These are phyloP conservation scores for Toxotes lorentzi DNA, from an alignment of 2,797 vertebrate genomes.

Conservation along the genomic window DNA sequence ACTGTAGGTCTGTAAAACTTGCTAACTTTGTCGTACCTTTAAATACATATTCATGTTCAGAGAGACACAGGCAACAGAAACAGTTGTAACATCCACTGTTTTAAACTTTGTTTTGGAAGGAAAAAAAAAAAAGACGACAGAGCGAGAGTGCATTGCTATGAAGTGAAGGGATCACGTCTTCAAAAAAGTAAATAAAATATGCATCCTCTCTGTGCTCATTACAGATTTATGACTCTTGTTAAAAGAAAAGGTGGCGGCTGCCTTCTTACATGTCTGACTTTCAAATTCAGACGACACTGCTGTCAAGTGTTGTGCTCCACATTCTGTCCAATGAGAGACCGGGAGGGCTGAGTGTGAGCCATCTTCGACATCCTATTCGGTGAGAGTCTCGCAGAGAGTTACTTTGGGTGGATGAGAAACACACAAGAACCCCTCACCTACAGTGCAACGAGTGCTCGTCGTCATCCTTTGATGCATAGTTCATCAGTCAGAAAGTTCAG, in stretches of 20 bases:
- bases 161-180: constrained; percentile 82
- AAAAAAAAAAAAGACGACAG: constrained; percentile 54
- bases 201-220: constrained; percentile 85
- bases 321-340: constrained; percentile 84
- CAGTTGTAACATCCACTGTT: constrained; percentile 74
- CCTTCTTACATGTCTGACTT: constrained; percentile 81
- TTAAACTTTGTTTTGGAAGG: constrained; percentile 79
- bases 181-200: constrained; percentile 86
- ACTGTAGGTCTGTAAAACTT: constrained; percentile 43
- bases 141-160: constrained; percentile 75
- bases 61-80: constrained; percentile 65
- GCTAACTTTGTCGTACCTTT: constrained; percentile 69
- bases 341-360: constrained; percentile 64
- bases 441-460: constrained; percentile 62
- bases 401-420: constrained; percentile 72
- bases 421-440: constrained; percentile 77
- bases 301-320: constrained; percentile 85
- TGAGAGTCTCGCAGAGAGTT: constrained; percentile 65
- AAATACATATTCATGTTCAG: constrained; percentile 78
- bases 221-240: constrained; percentile 87
- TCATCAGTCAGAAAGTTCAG: constrained; percentile 82
- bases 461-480: constrained; percentile 79
- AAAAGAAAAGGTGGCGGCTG: constrained; percentile 84
- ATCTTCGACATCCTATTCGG: constrained; percentile 64
- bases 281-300: constrained; percentile 81